These are phyloP conservation scores for Busseola fusca DNA, from an alignment of 2,888 invertebrate genomes.

Conservation along the genomic window DNA sequence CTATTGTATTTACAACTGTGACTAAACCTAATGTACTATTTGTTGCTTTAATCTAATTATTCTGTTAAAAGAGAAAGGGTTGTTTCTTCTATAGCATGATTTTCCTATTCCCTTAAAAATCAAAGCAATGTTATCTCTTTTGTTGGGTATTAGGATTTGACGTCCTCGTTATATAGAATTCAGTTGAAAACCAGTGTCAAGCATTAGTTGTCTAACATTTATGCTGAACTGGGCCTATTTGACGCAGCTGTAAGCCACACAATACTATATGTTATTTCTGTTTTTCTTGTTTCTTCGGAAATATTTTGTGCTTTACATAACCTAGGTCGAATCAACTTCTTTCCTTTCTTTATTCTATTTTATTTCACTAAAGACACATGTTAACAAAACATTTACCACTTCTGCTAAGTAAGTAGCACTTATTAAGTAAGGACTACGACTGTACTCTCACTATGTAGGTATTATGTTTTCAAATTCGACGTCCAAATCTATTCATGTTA, in stretches of 20 bases:
- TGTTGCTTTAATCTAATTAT: slow-evolving; percentile 31
- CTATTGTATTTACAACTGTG: slow-evolving; percentile 52
- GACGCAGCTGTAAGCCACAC: not conserved
- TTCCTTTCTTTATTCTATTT: not conserved
- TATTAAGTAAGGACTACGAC: not conserved
- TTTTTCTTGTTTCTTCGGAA: not conserved
- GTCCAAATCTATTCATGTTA: slow-evolving; percentile 43
- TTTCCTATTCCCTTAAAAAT: too few relatives aligned
- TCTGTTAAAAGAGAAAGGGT: slow-evolving; percentile 11
- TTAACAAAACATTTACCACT: slow-evolving; percentile 2
- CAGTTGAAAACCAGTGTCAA: not conserved
- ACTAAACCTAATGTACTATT: slow-evolving; percentile 32
- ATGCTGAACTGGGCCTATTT: not conserved
- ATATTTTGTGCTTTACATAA: not conserved
- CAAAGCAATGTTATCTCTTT: not conserved
- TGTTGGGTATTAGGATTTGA: not conserved
- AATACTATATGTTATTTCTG: not conserved
- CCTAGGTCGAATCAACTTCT: not conserved
- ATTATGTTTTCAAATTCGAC: slow-evolving; percentile 33
- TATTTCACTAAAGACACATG: not conserved
- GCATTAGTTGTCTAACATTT: not conserved
- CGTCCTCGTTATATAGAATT: not conserved
- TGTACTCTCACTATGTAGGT: slow-evolving; percentile 3
- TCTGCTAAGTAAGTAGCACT: not conserved
- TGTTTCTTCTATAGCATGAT: not conserved